Evolutionary conservation across 2,113 vertebrate species (phyloP).

Genomic region (Cercocebus atys): DNA sequence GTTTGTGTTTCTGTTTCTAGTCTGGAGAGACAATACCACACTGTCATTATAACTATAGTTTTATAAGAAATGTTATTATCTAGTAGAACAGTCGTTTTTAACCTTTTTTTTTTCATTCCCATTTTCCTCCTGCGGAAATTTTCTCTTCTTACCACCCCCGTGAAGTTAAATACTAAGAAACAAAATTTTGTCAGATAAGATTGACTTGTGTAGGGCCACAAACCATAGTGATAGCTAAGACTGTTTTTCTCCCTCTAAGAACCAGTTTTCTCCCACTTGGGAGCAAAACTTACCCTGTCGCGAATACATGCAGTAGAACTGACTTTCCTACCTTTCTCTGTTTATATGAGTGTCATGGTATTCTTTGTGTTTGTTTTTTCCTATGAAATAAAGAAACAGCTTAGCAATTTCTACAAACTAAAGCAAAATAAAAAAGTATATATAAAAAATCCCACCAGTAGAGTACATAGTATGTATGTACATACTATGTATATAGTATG

Average conservation of each 20-base stretch:
- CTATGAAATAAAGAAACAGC: background rate
- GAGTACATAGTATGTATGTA: background rate
- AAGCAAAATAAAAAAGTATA: background rate
- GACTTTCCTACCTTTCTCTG: background rate
- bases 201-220: background rate
- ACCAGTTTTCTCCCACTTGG: background rate
- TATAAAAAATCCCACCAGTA: background rate
- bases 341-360: background rate
- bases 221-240: background rate
- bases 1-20: background rate
- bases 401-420: background rate
- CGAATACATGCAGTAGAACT: background rate
- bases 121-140: background rate
- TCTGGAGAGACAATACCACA: background rate
- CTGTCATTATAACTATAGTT: background rate
- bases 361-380: background rate
- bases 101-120: background rate
- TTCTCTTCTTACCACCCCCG: background rate
- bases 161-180: background rate
- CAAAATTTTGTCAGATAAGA: slow-evolving; percentile 12
- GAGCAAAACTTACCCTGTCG: background rate
- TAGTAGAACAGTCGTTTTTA: background rate
- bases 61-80: background rate
- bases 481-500: too few species aligned
- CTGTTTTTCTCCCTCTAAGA: background rate